Conservation (phyloP, 2,888 invertebrate genomes). For the Caenorhabditis angaria region DNA sequence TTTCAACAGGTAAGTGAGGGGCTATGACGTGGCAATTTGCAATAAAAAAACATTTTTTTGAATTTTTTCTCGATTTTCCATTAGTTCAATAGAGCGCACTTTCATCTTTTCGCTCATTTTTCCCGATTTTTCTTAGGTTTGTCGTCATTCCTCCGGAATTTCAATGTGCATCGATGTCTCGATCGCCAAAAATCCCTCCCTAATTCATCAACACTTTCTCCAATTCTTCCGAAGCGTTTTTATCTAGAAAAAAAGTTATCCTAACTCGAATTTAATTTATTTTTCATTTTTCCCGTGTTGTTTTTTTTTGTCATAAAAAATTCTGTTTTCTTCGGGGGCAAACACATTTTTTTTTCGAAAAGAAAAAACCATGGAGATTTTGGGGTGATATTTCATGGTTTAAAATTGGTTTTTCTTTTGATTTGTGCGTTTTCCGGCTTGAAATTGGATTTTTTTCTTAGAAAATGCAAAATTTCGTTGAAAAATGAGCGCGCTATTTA, state of each 20-base stretch:
- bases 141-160: constrained; percentile 41
- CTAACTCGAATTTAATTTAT: too few species aligned
- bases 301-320: neutral
- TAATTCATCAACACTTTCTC: constrained; percentile 42
- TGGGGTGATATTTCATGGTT: too few species aligned
- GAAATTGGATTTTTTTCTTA: too few species aligned
- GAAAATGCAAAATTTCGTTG: too few species aligned
- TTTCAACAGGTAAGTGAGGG: constrained; percentile 45
- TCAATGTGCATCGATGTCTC: constrained; percentile 47
- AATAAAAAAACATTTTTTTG: neutral
- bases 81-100: neutral
- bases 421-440: too few species aligned
- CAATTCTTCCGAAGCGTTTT: constrained; percentile 47
- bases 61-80: neutral
- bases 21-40: neutral
- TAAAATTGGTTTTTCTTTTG: too few species aligned
- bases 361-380: too few species aligned
- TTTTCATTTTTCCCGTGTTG: neutral
- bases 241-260: too few species aligned
- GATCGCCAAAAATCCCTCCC: constrained; percentile 34
- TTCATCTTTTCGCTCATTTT: neutral
- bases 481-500: too few species aligned
- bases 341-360: too few species aligned
- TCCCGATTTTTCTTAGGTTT: too few species aligned
- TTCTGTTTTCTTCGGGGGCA: neutral